Evolutionary conservation across 2,888 invertebrate species (phyloP), one percentile per base, ranked within the genome.

Genomic region (Glyphotaelius pellucidus): DNA sequence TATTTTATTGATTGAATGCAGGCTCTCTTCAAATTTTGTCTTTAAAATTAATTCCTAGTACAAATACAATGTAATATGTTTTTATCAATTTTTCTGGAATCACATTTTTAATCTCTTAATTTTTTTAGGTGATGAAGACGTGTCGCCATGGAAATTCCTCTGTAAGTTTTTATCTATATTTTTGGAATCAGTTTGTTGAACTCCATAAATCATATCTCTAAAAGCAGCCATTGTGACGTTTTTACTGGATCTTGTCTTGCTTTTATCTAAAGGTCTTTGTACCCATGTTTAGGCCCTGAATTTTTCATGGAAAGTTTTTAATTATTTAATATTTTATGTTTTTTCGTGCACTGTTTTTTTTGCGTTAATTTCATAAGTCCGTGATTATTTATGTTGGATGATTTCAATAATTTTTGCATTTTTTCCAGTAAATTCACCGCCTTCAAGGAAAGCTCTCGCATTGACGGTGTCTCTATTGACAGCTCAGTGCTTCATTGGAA

Each of bases 401-500:
- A 3, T 32, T 14, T 31, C 14, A 32, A 32, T 11, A 32, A 5
- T 81, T 81, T 11, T 11, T 80, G 3, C 14, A 19, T 81, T 31
- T 1, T 32, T 91, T 91, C 5, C 42, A 90, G 91, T 92, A 2
- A 90, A 32, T 3, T 90, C 90, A 19, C 90, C 81, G 12, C 81
- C 92, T 14, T 90, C 90, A n/a, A 19, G 80, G 83, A 88, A 84
- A 38, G 92, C 92, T 3, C 52, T 93, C 15, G 80, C 52, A 5
- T 42, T 92, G 30, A 92, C 92, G n/a, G 38, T 89, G 4, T 80
- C 83, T 4, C 89, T 93, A 12, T 30, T 92, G 32, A 35, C 81
- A 1, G 86, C 86, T 0, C 94, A 96, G 96, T 95, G 95, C 2
- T 93, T 95, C 25, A 96, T 96, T 95, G 96, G 96, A 0, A 95